Conservation (phyloP, 2,888 invertebrate species). For the Spilosoma lubricipeda region DNA sequence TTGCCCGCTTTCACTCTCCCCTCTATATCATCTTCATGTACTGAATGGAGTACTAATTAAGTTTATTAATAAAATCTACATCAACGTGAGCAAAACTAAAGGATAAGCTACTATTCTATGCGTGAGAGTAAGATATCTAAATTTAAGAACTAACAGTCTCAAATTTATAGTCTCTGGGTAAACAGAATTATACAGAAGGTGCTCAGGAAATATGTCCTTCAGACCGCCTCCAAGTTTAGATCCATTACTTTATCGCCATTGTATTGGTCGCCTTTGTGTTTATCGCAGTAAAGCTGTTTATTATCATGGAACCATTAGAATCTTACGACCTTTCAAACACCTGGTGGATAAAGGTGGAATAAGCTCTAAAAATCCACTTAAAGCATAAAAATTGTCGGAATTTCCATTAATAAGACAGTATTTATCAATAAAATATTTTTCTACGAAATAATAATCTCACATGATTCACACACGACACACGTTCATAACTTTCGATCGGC, state of each 20-base stretch:
- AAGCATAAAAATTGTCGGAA: background rate
- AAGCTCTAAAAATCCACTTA: background rate
- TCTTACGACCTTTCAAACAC: conserved; percentile 6
- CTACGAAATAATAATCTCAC: no score
- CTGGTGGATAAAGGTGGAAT: background rate
- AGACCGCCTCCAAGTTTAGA: background rate
- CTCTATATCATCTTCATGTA: no score
- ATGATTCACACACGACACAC: no score
- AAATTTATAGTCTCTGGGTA: background rate
- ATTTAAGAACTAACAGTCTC: background rate
- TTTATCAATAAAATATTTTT: background rate
- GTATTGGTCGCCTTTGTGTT: conserved; percentile 3
- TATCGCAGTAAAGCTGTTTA: conserved; percentile 2
- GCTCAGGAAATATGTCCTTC: background rate
- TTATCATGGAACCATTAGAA: conserved; percentile 5
- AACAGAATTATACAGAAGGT: background rate
- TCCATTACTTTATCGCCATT: conserved; percentile 3
- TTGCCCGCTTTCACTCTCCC: no score
- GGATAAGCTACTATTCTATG: background rate
- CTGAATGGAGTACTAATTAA: background rate
- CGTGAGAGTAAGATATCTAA: background rate
- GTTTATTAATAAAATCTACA: background rate
- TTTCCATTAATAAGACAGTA: background rate
- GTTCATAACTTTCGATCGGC: no score
- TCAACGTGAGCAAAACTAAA: background rate